Evolutionary conservation across 2,113 vertebrate species (phyloP), one percentile per base, ranked within the genome.

Genomic region (Lagopus leucura): DNA sequence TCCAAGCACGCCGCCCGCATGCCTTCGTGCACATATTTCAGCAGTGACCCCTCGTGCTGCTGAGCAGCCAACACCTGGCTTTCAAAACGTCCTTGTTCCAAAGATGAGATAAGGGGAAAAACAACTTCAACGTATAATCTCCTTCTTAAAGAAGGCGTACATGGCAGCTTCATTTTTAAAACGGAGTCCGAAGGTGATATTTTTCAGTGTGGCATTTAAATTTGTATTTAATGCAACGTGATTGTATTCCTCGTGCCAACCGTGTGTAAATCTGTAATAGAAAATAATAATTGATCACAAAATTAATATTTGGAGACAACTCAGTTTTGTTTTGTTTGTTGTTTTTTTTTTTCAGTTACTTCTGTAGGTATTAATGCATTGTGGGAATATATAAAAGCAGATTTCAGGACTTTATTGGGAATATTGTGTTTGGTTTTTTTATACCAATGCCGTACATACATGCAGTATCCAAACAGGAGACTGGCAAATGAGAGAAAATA

Each of bases 111-210:
- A 8, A 3, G 7, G 8, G 8, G 2, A 2, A 4, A 36, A 50
- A 6, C 4, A 5, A 19, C 28, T 66, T 20, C 48, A 11, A 28
- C 16, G 13, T 4, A 8, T 13, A 6, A 45, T 74, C 34, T 13
- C 3, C 5, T 43, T 38, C 11, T 14, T 2, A 0, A 65, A 52
- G 71, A 13, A 30, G 3, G 6, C 13, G 2, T 7, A 7, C 2
- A 5, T 1, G 2, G 34, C 30, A 13, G 20, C 0, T 4, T n/a
- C 42, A 11, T 36, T 54, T 73, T 32, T 47, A 36, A 72, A 69
- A 21, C 17, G 2, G 2, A 4, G 4, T 7, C 47, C 27, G 34
- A 70, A 72, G 36, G 70, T 8, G 34, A 1, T 36, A 1, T 12
- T 42, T 77, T 71, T 60, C 73, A 34, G 2, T 2, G 34, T 5